Conservation (phyloP, 92 coral and sea anemone genomes). For the Porites evermanni region DNA sequence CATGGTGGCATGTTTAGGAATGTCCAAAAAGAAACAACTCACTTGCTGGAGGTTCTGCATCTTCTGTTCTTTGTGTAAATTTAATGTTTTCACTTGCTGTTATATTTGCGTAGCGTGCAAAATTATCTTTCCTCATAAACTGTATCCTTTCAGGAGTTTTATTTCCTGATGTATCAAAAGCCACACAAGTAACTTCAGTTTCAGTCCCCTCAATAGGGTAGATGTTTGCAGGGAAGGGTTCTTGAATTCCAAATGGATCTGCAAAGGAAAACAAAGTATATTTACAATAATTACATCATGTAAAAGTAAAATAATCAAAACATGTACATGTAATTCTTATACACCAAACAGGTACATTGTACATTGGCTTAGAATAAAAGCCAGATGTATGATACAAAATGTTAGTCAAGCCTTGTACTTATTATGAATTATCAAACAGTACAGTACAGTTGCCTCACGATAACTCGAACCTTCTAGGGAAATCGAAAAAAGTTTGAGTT, state of each 20-base stretch:
- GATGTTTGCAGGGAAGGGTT: conserved; percentile 51
- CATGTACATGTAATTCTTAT: too few relatives aligned
- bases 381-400: too few relatives aligned
- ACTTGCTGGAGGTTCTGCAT: not conserved
- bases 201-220: conserved; percentile 44
- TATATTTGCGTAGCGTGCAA: not conserved
- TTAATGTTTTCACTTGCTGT: not conserved
- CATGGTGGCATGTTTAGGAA: too few relatives aligned
- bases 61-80: conserved; percentile 8
- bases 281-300: not conserved
- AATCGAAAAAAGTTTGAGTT: too few relatives aligned
- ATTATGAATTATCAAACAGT: too few relatives aligned
- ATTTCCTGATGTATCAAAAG: not conserved
- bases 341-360: too few relatives aligned
- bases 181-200: conserved; percentile 18
- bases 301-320: too few relatives aligned
- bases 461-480: too few relatives aligned
- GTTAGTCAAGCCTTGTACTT: too few relatives aligned
- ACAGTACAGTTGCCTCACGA: too few relatives aligned
- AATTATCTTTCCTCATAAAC: conserved; percentile 27
- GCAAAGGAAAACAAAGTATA: conserved; percentile 13
- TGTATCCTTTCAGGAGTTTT: not conserved
- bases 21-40: not conserved
- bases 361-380: too few relatives aligned
- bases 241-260: conserved; percentile 8